Conservation (phyloP, 2,888 invertebrate genomes). For the Plagiodera versicolora region DNA sequence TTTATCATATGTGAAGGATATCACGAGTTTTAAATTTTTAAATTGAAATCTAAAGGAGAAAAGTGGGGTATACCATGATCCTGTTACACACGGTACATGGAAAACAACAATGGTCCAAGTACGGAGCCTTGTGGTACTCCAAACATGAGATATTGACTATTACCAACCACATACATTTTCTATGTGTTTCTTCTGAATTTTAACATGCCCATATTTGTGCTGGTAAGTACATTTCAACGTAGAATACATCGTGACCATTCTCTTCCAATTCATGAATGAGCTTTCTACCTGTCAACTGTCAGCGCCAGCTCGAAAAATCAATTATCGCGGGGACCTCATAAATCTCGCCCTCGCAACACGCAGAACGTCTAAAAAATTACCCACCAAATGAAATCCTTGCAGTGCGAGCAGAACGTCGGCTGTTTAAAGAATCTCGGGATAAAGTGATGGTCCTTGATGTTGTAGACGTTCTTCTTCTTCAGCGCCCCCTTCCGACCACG, state of each 20-base stretch:
- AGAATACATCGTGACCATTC: background rate
- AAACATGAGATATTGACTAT: too few species aligned
- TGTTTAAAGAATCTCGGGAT: slow-evolving; percentile 99
- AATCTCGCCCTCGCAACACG: background rate
- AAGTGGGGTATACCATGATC: too few species aligned
- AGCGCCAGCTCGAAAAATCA: slow-evolving; percentile 29
- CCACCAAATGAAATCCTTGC: slow-evolving; percentile 99
- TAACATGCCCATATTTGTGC: too few species aligned
- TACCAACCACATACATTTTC: too few species aligned
- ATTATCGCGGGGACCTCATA: slow-evolving; percentile 22
- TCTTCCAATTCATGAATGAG: slow-evolving; percentile 28
- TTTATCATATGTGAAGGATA: too few species aligned
- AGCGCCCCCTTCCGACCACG: slow-evolving; percentile 95
- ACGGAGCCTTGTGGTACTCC: too few species aligned
- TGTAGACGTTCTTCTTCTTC: slow-evolving; percentile 99
- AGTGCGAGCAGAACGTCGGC: slow-evolving; percentile 99
- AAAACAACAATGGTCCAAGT: too few species aligned
- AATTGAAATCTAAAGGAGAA: too few species aligned
- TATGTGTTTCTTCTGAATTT: too few species aligned
- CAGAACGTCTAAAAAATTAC: slow-evolving; percentile 50
- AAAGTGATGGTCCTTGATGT: slow-evolving; percentile 98
- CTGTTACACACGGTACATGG: too few species aligned
- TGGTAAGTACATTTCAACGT: too few species aligned
- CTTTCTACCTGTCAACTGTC: background rate
- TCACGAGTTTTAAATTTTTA: too few species aligned